Base-by-base conservation (phyloP, 2,888 invertebrate species). In the Platypus cylindrus region DNA sequence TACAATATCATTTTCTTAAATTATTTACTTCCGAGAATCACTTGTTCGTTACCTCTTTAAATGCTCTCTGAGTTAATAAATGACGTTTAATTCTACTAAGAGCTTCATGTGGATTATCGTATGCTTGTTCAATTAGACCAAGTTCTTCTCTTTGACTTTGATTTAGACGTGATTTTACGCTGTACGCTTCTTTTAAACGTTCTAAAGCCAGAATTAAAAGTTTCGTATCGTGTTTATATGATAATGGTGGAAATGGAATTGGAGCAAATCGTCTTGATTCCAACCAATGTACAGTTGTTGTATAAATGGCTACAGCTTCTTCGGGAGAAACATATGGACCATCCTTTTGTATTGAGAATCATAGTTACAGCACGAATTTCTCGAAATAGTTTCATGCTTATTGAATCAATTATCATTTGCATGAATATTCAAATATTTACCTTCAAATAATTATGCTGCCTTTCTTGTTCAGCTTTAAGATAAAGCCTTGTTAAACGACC, bases 171-270 rank as follows among this genome's bases (percentile, higher is more conserved):
- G 93, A 94, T 59, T 97, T 97, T 1, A 97, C 95, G 56, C 94
- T 78, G 69, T 97, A 97, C 0, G 97, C 95, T 64, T 97, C 97
- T 59, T 97, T 97, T 28, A 97, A 66, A 33, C 98, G 67, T 63
- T 98, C 98, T 49, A 99, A 62, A 0, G 98, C 97, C 40, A 99
- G 67, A 58, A 99, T 99, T 11, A 99, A 70, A 32, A 99, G 70
- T 58, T 98, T 98, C 0, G 98, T 99, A 67, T 99, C 98, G 62
- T 99, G 98, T 56, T 99, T 99, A 67, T 99, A 99, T 0, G 97
- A 95, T 0, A 99, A 71, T 0, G 98, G 98, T 2, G 98, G 98
- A 67, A 99, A 99, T 0, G 98, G 98, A 51, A 99, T 98, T 0
- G 98, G 98, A 1, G 97, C 95, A 66, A 99, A 99, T 45, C 98